Evolutionary conservation across 2,888 invertebrate species (phyloP), one percentile per base, ranked within the genome.

Genomic region (Theristus sp.): DNA sequence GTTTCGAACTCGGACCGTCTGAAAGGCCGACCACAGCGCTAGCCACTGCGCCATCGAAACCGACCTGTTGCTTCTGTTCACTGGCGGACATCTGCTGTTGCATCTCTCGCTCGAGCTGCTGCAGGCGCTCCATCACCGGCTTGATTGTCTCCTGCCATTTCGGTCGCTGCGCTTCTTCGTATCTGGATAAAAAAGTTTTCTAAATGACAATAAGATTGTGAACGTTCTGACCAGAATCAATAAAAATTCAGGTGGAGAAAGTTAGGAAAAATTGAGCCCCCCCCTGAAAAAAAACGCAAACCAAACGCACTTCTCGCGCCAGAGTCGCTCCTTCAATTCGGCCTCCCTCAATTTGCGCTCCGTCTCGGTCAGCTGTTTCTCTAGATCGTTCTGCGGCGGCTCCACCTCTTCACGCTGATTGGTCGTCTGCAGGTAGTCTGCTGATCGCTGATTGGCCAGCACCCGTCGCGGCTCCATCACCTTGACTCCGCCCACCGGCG

Each of bases 71-170:
- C n/a, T 49, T 49, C n/a, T 49, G 49, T 26, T 26, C 3, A 13
- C 25, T 30, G 30, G 25, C 20, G 17, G 25, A 24, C 56, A 20
- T 2, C 30, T 56, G 56, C 10, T 29, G 17, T 26, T 60, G n/a
- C 54, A 65, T 64, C 56, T 63, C 38, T 63, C 67, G 1, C 66
- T 67, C 47, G 64, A 66, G 57, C 60, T 68, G 47, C 56, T 68
- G 59, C 61, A 67, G 60, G 60, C 64, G 22, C 66, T 68, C 60
- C 49, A 49, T 49, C n/a, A 49, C 49, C 13, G 49, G 49, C n/a
- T 49, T 49, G 24, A 49, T 49, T 17, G 6, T 10, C 20, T 49
- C 49, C 49, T 49, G 49, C 49, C 49, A 49, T 49, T 49, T 49
- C 20, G 49, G 49, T n/a, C 3, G 20, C n/a, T n/a, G 20, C 13